These are phyloP conservation scores for Bicyclus anynana DNA, from an alignment of 1,140 invertebrate species.

Conservation along the genomic window DNA sequence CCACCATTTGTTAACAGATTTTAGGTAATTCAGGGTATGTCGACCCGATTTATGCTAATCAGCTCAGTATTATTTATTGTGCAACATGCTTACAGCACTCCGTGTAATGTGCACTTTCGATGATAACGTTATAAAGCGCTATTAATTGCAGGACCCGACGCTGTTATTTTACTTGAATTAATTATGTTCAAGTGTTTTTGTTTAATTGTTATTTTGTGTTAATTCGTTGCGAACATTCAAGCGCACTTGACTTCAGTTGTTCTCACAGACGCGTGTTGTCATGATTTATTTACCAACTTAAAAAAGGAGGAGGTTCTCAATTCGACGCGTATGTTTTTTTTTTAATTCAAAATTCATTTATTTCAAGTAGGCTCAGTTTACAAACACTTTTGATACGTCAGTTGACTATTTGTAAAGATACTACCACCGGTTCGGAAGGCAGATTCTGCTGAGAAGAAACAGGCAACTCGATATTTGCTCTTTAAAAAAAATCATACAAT, in stretches of 20 bases:
- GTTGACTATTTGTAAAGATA: no score
- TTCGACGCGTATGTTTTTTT: no score
- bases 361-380: no score
- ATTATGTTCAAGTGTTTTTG: conserved; percentile 53
- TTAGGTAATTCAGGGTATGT: conserved; percentile 65
- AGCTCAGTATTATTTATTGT: conserved; percentile 71
- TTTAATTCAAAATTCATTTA: no score
- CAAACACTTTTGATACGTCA: no score
- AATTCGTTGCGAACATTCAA: conserved; percentile 43
- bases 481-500: no score
- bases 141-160: conserved; percentile 63
- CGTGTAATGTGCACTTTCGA: conserved; percentile 45
- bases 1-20: conserved; percentile 75
- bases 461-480: no score
- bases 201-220: conserved; percentile 61
- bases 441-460: no score
- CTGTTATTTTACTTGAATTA: conserved; percentile 57
- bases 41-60: conserved; percentile 69
- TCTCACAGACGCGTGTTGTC: not conserved
- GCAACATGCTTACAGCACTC: conserved; percentile 56
- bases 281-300: not conserved
- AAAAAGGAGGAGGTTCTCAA: not conserved
- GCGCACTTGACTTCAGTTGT: not conserved
- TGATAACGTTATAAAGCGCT: conserved; percentile 62
- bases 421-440: no score